Conservation (phyloP, 2,797 vertebrate species). For the Decapterus maruadsi region DNA sequence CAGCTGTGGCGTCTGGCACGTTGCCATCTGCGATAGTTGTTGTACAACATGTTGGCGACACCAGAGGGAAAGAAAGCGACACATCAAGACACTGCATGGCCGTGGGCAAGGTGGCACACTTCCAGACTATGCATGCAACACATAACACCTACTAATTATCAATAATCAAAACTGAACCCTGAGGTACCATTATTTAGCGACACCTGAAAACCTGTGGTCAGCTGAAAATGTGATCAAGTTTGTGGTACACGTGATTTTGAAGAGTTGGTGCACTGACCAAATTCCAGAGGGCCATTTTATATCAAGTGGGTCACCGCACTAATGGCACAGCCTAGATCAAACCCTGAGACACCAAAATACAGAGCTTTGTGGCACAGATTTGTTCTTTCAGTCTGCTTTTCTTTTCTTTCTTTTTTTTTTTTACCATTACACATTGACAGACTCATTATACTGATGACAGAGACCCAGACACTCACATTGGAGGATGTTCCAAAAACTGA, state of each 20-base stretch:
- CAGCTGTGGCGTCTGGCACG: background rate
- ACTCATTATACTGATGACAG: background rate
- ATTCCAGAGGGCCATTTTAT: conserved; percentile 8
- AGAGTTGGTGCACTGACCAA: background rate
- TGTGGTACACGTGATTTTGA: background rate
- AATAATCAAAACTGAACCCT: background rate
- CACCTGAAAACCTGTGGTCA: background rate
- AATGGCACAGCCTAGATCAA: conserved; percentile 5
- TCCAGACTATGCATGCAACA: background rate
- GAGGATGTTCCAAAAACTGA: conserved; percentile 92
- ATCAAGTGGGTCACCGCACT: conserved; percentile 31
- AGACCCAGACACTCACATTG: conserved; percentile 76
- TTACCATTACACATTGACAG: background rate
- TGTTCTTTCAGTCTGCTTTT: conserved; percentile 1
- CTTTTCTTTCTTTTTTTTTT: too few species aligned
- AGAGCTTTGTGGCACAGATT: background rate
- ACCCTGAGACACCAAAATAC: conserved; percentile 3
- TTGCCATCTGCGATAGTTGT: background rate
- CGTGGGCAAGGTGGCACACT: background rate
- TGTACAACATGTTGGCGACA: background rate
- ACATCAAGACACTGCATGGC: background rate
- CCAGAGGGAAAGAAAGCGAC: background rate
- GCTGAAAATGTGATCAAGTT: background rate
- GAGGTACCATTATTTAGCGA: background rate
- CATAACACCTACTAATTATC: background rate